Conservation (phyloP, 1,140 invertebrate species). For the Hyles vespertilio region DNA sequence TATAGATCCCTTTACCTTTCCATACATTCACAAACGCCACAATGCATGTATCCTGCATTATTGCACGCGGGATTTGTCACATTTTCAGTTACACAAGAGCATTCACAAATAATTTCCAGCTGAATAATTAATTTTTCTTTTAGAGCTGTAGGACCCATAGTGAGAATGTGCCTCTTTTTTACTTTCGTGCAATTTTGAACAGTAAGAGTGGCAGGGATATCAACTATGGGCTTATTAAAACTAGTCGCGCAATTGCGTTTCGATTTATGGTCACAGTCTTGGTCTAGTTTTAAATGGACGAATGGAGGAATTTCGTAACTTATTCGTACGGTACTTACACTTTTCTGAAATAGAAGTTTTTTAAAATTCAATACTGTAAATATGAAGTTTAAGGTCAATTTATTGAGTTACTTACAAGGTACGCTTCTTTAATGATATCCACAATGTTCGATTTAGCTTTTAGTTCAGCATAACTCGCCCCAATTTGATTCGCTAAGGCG, state of each 20-base stretch:
- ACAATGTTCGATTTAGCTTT: conserved; percentile 27
- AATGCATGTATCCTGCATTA: conserved; percentile 77
- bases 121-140: conserved; percentile 40
- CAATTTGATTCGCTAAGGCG: conserved; percentile 79
- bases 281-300: conserved; percentile 32
- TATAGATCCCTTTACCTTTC: conserved; percentile 27
- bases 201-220: conserved; percentile 32
- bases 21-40: conserved; percentile 84
- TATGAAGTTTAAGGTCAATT: not conserved
- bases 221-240: conserved; percentile 22
- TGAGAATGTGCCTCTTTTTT: conserved; percentile 18
- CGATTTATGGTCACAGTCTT: conserved; percentile 30
- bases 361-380: not conserved
- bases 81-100: conserved; percentile 69
- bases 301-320: conserved; percentile 27
- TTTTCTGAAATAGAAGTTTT: conserved; percentile 24
- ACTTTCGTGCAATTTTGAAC: conserved; percentile 30
- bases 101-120: conserved; percentile 72
- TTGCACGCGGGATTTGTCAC: conserved; percentile 71
- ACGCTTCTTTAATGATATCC: conserved; percentile 82
- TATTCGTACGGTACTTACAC: conserved; percentile 30
- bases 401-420: conserved; percentile 75
- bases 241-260: conserved; percentile 29
- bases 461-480: conserved; percentile 65
- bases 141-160: conserved; percentile 32